A percentile compares a stretch with the other conserved stretches of the same genome.
phyloP scores from a whole-genome alignment of 2,888 invertebrate genomes.

The Drosophila neoperkinsi region DNA sequence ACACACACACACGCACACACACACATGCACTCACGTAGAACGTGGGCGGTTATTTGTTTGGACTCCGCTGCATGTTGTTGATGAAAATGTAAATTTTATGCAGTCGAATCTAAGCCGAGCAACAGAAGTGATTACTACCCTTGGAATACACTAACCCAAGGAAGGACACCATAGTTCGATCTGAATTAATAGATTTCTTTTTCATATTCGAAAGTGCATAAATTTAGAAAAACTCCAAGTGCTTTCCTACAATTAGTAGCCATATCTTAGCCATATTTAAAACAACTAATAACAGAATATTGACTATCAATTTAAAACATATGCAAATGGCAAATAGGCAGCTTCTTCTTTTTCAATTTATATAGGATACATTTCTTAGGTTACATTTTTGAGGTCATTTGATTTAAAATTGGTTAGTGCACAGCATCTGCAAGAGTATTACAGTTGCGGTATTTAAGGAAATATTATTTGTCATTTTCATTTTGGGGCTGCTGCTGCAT shows the following conservation, averaged over 20 bases:
- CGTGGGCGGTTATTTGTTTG: conserved; percentile 54
- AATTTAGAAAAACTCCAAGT: conserved; percentile 1
- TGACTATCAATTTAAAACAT: not conserved
- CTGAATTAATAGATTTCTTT: conserved; percentile 28
- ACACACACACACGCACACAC: not conserved
- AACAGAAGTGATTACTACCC: conserved; percentile 47
- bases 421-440: conserved; percentile 38
- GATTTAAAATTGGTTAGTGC: not conserved
- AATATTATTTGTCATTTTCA: conserved; percentile 23
- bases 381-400: not conserved
- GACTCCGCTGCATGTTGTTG: conserved; percentile 55
- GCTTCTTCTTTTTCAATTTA: not conserved
- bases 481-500: conserved; percentile 52
- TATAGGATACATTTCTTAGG: not conserved
- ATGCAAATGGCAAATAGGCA: not conserved
- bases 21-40: conserved; percentile 1
- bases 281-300: not conserved
- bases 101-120: conserved; percentile 49
- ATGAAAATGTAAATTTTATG: conserved; percentile 79
- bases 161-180: conserved; percentile 4
- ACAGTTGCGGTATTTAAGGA: conserved; percentile 14
- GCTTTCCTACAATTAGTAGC: not conserved
- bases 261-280: not conserved
- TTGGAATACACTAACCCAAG: conserved; percentile 30
- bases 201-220: conserved; percentile 11